A percentile compares a stretch with the other conserved stretches of the same genome.
phyloP scores from a whole-genome alignment of 2,797 vertebrate genomes.

The Diplodus puntazzo region DNA sequence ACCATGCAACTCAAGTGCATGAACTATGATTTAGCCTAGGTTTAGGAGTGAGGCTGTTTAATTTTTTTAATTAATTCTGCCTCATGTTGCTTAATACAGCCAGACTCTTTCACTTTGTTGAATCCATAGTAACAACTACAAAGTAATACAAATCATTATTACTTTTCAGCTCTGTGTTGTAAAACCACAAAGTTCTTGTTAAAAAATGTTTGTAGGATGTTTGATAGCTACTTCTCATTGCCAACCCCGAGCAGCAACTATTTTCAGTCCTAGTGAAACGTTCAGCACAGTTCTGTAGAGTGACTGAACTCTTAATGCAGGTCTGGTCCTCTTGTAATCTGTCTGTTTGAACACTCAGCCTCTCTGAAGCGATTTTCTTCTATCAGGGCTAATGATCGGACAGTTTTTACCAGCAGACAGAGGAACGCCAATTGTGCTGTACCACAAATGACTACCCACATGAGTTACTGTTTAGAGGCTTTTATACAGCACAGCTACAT shows the following conservation, averaged over 20 bases:
- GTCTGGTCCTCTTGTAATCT: background rate
- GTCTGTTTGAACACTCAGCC: conserved; percentile 19
- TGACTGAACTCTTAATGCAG: conserved; percentile 3
- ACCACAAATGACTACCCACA: conserved; percentile 69
- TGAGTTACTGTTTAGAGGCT: conserved; percentile 76
- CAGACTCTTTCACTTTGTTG: background rate
- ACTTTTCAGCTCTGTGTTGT: conserved; percentile 13
- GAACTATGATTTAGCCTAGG: background rate
- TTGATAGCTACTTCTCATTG: conserved; percentile 13
- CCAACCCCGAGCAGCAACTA: background rate
- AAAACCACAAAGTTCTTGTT: conserved; percentile 33
- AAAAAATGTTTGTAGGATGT: conserved; percentile 15
- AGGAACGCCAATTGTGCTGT: conserved; percentile 64
- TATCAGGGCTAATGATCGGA: conserved; percentile 46
- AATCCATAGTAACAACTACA: conserved; percentile 22
- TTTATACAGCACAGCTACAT: conserved; percentile 71
- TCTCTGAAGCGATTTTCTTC: conserved; percentile 44
- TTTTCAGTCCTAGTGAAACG: background rate
- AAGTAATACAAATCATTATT: conserved; percentile 25
- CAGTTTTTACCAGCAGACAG: conserved; percentile 60
- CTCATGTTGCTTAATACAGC: background rate
- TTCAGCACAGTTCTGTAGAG: background rate
- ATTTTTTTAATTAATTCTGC: background rate
- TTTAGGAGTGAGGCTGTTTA: background rate
- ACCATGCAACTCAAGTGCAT: background rate